These are phyloP conservation scores for Silurus lanzhouensis DNA, from an alignment of 2,797 vertebrate genomes.

Conservation along the genomic window DNA sequence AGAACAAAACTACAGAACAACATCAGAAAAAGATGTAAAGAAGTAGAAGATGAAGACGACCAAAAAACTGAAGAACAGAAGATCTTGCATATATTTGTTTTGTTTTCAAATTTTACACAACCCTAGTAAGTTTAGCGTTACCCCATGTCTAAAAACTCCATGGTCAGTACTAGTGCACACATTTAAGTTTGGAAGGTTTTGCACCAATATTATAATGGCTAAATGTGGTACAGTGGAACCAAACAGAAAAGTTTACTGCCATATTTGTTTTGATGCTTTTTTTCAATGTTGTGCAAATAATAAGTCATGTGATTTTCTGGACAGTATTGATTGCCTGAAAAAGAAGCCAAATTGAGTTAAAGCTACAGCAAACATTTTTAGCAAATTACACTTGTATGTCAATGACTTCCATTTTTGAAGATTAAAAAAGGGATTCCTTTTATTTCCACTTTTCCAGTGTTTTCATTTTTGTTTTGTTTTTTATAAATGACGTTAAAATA, in stretches of 20 bases:
- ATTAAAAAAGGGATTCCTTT: not conserved
- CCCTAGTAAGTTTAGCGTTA: not conserved
- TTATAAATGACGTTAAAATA: not conserved
- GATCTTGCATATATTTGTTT: not conserved
- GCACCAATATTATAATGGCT: not conserved
- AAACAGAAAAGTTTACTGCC: not conserved
- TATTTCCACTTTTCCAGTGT: not conserved
- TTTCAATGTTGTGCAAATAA: conserved; percentile 45
- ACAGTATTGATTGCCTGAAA: conserved; percentile 20
- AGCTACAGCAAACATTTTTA: not conserved
- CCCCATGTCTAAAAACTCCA: not conserved
- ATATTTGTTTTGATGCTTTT: not conserved
- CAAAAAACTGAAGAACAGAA: not conserved
- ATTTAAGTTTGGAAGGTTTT: not conserved
- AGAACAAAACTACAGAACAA: not conserved
- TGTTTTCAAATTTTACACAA: not conserved
- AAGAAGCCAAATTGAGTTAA: not conserved
- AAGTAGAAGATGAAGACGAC: not conserved
- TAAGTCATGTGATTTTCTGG: conserved; percentile 4
- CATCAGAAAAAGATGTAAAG: too few species aligned
- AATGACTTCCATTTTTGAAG: too few species aligned
- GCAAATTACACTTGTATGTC: not conserved
- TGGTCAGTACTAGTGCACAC: not conserved
- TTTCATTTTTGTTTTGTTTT: too few species aligned
- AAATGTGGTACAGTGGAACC: not conserved